Percentiles rank a stretch among this genome's conserved stretches.
phyloP scores from a whole-genome alignment of 1,140 invertebrate genomes.

The Liolophura sinensis region DNA sequence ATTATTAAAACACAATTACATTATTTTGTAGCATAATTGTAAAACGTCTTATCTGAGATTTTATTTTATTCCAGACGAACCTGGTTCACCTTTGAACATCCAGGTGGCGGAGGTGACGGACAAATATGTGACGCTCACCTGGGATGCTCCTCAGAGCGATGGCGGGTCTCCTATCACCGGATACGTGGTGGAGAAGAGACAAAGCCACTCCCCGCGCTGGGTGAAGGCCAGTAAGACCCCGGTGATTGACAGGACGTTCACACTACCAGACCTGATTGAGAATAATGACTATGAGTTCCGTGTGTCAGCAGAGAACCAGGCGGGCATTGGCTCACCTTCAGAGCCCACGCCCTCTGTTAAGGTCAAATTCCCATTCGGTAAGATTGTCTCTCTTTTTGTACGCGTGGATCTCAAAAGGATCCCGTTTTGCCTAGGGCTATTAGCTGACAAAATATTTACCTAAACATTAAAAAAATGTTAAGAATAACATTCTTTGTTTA shows the following conservation, averaged over 20 bases:
- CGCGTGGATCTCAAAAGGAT: no score
- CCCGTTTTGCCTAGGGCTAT: no score
- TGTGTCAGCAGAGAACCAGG: constrained; percentile 92
- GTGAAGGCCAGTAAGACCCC: constrained; percentile 67
- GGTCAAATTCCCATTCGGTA: constrained; percentile 91
- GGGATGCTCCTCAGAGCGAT: constrained; percentile 97
- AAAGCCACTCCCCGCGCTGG: constrained; percentile 69
- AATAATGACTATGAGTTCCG: constrained; percentile 97
- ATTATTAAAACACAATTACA: no score
- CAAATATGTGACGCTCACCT: constrained; percentile 86
- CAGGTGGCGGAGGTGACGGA: constrained; percentile 89
- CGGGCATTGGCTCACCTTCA: constrained; percentile 89
- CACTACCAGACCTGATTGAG: constrained; percentile 87
- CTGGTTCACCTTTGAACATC: constrained; percentile 59
- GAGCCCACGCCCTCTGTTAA: constrained; percentile 83
- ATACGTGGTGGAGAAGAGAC: constrained; percentile 87
- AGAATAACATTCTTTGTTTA: no score
- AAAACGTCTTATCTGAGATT: no score
- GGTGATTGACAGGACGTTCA: constrained; percentile 64
- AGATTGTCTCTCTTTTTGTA: constrained; percentile 32
- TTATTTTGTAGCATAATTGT: no score
- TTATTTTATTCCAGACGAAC: constrained; percentile 58
- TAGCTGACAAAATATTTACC: no score
- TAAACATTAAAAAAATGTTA: no score
- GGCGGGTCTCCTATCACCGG: constrained; percentile 94